Evolutionary conservation across 1,140 invertebrate species (phyloP).

Genomic region (Philopotamus ludificatus): DNA sequence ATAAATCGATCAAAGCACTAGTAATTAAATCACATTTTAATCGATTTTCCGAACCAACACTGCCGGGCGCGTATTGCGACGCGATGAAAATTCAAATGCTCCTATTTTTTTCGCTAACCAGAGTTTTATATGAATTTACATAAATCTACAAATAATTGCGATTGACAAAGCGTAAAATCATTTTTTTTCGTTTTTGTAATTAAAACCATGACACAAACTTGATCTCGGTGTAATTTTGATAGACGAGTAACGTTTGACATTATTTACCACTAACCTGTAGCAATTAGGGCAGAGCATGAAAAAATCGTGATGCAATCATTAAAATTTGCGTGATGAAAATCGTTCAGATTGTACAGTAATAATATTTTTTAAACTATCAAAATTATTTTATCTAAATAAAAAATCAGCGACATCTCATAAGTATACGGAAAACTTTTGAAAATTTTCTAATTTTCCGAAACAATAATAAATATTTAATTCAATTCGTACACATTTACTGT

Average conservation of each 20-base stretch:
- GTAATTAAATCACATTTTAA: too few species aligned
- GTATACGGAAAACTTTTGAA: too few species aligned
- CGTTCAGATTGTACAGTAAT: too few species aligned
- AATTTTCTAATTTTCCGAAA: too few species aligned
- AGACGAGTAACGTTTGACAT: slow-evolving; percentile 3
- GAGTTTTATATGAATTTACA: background rate
- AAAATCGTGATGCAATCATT: background rate
- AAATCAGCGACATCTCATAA: too few species aligned
- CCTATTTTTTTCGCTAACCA: background rate
- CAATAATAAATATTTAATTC: too few species aligned
- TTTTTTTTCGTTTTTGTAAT: background rate
- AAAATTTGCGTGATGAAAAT: too few species aligned
- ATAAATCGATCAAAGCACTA: too few species aligned
- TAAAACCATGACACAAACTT: slow-evolving; percentile 1
- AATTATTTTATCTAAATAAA: too few species aligned
- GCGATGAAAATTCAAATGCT: slow-evolving; percentile 4
- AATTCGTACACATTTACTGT: too few species aligned
- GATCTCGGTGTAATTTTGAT: background rate
- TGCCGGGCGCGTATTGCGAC: background rate
- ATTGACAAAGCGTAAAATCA: slow-evolving; percentile 5
- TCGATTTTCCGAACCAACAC: background rate
- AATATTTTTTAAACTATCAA: too few species aligned
- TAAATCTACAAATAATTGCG: background rate
- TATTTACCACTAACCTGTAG: background rate
- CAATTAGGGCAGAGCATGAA: background rate